phyloP scores from a whole-genome alignment of 2,888 invertebrate species.

The Sarcophaga rosellei region DNA sequence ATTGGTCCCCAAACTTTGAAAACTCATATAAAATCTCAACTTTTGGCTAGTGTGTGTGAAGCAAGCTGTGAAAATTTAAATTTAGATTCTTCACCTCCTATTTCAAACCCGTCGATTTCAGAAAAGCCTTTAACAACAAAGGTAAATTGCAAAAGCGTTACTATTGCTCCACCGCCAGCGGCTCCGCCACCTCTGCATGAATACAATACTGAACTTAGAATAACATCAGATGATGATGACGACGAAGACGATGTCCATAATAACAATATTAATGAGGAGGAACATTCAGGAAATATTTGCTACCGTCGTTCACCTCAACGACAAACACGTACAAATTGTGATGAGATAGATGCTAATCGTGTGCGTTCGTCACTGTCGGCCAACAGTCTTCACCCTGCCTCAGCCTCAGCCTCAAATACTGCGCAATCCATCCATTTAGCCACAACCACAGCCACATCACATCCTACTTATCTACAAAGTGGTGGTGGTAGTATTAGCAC shows the following conservation, averaged over 20 bases:
- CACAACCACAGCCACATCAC: conserved; percentile 34
- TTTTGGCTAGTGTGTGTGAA: conserved; percentile 82
- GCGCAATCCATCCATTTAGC: conserved; percentile 20
- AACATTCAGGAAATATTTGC: conserved; percentile 44
- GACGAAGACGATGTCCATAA: conserved; percentile 63
- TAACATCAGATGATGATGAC: conserved; percentile 70
- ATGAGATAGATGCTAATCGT: conserved; percentile 60
- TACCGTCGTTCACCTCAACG: conserved; percentile 36
- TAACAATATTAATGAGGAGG: conserved; percentile 63
- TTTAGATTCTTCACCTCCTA: conserved; percentile 73
- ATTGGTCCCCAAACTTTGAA: conserved; percentile 70
- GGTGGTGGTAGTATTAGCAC: conserved; percentile 52
- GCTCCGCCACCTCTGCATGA: conserved; percentile 57
- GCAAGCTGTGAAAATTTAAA: conserved; percentile 82
- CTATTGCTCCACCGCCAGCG: conserved; percentile 55
- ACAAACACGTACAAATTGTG: conserved; percentile 39
- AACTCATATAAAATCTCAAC: conserved; percentile 78
- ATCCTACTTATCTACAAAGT: conserved; percentile 38
- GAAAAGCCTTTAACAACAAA: conserved; percentile 49
- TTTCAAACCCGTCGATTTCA: conserved; percentile 52
- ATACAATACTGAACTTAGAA: conserved; percentile 72
- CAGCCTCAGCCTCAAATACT: conserved; percentile 56
- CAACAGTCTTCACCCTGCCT: conserved; percentile 54
- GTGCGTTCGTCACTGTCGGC: conserved; percentile 47
- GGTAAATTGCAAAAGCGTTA: conserved; percentile 53